Evolutionary conservation across 2,888 invertebrate genomes (phyloP).

Genomic region (Formica aserva): DNA sequence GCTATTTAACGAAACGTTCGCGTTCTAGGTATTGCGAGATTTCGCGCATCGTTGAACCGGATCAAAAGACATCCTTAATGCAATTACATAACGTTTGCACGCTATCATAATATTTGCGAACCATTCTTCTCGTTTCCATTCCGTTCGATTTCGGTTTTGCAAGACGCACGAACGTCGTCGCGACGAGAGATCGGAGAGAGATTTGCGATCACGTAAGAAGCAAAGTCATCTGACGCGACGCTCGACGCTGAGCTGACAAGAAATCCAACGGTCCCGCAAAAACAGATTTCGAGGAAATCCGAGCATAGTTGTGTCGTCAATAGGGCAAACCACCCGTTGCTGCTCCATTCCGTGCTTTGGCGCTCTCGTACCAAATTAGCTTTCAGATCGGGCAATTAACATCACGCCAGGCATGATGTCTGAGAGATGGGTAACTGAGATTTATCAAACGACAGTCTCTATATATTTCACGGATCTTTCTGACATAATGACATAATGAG

Average conservation of each 20-base stretch:
- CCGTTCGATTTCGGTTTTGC: slow-evolving; percentile 30
- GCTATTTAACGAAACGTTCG: slow-evolving; percentile 34
- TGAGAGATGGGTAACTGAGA: slow-evolving; percentile 31
- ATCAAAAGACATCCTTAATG: slow-evolving; percentile 64
- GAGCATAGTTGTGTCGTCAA: slow-evolving; percentile 37
- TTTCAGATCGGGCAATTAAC: slow-evolving; percentile 51
- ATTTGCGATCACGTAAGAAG: slow-evolving; percentile 23
- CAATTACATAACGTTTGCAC: slow-evolving; percentile 60
- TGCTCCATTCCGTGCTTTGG: slow-evolving; percentile 37
- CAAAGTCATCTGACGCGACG: slow-evolving; percentile 15
- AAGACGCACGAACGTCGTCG: slow-evolving; percentile 10
- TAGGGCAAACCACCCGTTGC: slow-evolving; percentile 52
- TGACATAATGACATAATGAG: neutral
- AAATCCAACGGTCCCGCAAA: slow-evolving; percentile 23
- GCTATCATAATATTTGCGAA: slow-evolving; percentile 55
- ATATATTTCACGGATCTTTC: slow-evolving; percentile 27
- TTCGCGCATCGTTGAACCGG: slow-evolving; percentile 52
- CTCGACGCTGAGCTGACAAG: slow-evolving; percentile 31
- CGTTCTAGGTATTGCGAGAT: slow-evolving; percentile 20
- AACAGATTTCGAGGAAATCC: slow-evolving; percentile 42
- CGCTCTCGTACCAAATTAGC: slow-evolving; percentile 51
- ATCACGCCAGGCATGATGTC: slow-evolving; percentile 44
- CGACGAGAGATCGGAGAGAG: neutral
- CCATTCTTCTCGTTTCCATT: slow-evolving; percentile 16
- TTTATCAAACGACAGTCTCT: slow-evolving; percentile 43